Evolutionary conservation across 2,797 vertebrate species (phyloP).

Genomic region (Taeniopygia guttata): DNA sequence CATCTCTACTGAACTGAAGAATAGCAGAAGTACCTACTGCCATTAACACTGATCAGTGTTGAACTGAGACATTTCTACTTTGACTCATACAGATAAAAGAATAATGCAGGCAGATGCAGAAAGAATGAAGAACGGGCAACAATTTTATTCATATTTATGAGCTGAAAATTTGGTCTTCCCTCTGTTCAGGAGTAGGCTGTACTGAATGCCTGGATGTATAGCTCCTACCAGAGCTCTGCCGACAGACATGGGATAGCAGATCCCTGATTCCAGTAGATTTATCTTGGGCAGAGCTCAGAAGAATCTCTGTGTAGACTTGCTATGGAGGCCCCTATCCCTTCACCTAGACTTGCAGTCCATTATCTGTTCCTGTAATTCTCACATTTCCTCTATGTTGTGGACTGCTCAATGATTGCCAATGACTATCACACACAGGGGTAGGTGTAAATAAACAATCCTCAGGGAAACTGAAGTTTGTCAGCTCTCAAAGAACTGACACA

Average conservation of each 20-base stretch:
- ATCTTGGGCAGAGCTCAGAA: background rate
- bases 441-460: background rate
- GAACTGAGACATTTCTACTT: background rate
- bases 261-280: background rate
- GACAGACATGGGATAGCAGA: rapidly evolving
- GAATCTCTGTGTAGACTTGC: background rate
- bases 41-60: background rate
- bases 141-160: background rate
- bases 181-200: background rate
- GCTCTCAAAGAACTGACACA: background rate
- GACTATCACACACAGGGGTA: background rate
- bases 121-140: background rate
- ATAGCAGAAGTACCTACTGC: background rate
- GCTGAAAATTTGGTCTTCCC: background rate
- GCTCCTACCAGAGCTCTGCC: background rate
- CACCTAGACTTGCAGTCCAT: background rate
- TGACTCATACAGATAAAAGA: background rate
- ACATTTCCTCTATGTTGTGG: background rate
- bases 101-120: background rate
- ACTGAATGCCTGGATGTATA: background rate
- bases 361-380: background rate
- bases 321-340: background rate
- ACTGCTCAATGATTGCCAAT: background rate
- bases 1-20: background rate
- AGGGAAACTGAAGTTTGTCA: background rate